Conservation (phyloP, 1,140 invertebrate species). For the Saccostrea echinata region DNA sequence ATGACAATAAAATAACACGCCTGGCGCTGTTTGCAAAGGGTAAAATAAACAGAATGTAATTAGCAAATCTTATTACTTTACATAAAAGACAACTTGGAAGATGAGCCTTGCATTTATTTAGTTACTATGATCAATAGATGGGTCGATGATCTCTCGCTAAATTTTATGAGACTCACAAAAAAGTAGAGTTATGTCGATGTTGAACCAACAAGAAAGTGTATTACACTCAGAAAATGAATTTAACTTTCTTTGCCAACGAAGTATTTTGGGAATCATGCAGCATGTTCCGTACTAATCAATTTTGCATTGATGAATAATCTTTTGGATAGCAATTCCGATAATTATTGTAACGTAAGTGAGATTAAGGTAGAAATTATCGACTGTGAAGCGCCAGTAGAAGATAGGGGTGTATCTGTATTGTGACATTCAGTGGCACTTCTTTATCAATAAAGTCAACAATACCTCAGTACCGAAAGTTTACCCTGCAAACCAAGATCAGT, state of each 20-base stretch:
- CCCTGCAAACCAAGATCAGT: background rate
- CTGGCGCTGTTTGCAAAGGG: constrained; percentile 18
- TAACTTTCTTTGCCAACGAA: background rate
- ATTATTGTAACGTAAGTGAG: constrained; percentile 7
- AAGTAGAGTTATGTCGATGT: background rate
- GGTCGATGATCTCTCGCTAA: background rate
- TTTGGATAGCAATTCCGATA: constrained; percentile 27
- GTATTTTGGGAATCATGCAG: background rate
- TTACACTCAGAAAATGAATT: background rate
- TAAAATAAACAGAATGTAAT: constrained; percentile 29
- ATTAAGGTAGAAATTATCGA: constrained; percentile 5
- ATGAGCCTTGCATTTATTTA: background rate
- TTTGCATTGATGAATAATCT: constrained; percentile 1
- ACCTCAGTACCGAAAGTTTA: constrained; percentile 16
- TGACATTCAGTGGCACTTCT: constrained; percentile 24
- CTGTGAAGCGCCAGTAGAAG: background rate
- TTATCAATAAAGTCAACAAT: constrained; percentile 31
- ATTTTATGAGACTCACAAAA: background rate
- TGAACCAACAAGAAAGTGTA: background rate
- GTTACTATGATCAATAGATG: background rate
- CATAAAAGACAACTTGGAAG: background rate
- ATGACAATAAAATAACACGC: constrained; percentile 34
- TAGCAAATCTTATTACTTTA: constrained; percentile 26
- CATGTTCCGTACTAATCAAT: background rate
- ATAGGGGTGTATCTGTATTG: constrained; percentile 4